These are phyloP conservation scores for Ploceus nigricollis DNA, from an alignment of 2,113 vertebrate genomes.

Conservation along the genomic window DNA sequence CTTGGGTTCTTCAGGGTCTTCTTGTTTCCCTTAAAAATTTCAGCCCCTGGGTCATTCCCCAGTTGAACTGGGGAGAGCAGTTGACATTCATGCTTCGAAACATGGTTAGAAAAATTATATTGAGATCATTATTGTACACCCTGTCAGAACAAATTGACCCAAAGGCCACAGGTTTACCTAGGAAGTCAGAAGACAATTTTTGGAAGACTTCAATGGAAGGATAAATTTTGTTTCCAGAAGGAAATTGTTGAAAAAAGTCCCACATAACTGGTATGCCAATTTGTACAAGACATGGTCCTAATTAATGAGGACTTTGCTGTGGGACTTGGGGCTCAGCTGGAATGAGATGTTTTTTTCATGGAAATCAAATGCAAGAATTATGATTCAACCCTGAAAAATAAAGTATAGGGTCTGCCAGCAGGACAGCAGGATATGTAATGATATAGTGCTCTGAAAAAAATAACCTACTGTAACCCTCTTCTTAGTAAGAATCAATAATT, in stretches of 20 bases:
- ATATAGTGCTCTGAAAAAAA: background rate
- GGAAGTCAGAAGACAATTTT: background rate
- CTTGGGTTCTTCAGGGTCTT: background rate
- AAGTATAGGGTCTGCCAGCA: background rate
- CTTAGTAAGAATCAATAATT: background rate
- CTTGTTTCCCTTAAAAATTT: background rate
- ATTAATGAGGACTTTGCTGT: background rate
- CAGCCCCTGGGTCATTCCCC: background rate
- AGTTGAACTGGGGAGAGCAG: rapidly evolving
- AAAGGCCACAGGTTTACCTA: background rate
- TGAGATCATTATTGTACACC: background rate
- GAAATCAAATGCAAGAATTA: background rate
- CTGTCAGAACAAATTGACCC: background rate
- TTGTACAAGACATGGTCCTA: background rate
- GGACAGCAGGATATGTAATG: background rate
- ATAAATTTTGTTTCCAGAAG: background rate
- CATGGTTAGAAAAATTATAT: background rate
- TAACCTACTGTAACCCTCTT: background rate
- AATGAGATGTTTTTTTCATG: background rate
- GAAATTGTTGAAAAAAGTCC: background rate
- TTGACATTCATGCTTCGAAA: background rate
- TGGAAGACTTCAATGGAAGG: background rate
- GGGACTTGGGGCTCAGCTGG: background rate
- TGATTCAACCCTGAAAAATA: background rate
- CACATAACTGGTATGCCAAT: background rate